Evolutionary conservation across 2,113 vertebrate species (phyloP).

Genomic region (Seriola rivoliana): DNA sequence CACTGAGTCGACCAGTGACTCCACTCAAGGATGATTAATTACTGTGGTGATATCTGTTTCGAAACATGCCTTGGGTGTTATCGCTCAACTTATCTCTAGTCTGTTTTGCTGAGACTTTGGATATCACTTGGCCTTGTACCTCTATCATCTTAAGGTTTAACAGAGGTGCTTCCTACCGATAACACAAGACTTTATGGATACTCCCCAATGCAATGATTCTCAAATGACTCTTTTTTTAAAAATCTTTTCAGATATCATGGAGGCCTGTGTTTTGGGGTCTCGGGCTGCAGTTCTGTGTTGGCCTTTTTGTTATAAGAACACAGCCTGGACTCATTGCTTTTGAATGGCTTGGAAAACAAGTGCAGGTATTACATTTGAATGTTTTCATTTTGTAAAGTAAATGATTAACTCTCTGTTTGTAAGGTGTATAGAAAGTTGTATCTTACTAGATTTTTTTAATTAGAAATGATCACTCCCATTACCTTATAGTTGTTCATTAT

Average conservation of each 20-base stretch:
- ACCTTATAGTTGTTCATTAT: background rate
- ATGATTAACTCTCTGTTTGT: background rate
- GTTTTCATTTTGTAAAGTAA: background rate
- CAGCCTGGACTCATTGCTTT: conserved; percentile 88
- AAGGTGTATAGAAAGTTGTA: background rate
- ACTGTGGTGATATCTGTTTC: conserved; percentile 22
- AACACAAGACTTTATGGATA: conserved; percentile 6
- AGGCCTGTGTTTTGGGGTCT: conserved; percentile 92
- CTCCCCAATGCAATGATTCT: conserved; percentile 6
- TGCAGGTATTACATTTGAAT: conserved; percentile 87
- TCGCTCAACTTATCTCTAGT: conserved; percentile 55
- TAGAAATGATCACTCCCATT: background rate
- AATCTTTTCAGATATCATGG: conserved; percentile 87
- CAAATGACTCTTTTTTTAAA: background rate
- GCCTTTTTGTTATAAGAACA: conserved; percentile 93
- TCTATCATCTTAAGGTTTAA: conserved; percentile 39
- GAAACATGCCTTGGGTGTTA: background rate
- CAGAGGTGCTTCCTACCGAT: conserved; percentile 48
- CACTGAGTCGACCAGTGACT: background rate
- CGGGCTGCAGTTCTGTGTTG: conserved; percentile 91
- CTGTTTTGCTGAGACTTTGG: conserved; percentile 59
- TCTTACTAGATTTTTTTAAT: background rate
- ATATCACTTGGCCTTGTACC: conserved; percentile 57
- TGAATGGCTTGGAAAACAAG: conserved; percentile 91
- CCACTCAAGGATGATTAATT: background rate